Conservation (phyloP, 1,140 invertebrate species). For the Acromyrmex charruanus region DNA sequence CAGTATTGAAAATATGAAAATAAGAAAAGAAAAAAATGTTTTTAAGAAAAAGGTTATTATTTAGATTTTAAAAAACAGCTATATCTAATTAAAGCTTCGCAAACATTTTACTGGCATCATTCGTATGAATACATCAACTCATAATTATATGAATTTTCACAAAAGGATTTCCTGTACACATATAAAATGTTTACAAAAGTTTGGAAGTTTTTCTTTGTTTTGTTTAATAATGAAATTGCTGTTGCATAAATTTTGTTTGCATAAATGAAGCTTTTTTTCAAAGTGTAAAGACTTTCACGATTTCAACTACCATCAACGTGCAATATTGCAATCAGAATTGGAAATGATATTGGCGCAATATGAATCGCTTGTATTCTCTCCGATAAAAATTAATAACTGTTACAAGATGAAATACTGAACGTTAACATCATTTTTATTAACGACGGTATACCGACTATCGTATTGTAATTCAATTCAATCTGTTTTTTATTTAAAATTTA, state of each 20-base stretch:
- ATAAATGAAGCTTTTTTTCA: slow-evolving; percentile 24
- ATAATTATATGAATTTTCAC: slow-evolving; percentile 24
- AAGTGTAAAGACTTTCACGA: slow-evolving; percentile 31
- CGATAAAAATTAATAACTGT: slow-evolving; percentile 45
- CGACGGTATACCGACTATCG: not conserved
- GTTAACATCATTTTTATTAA: not conserved
- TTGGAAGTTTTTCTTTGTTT: slow-evolving; percentile 4
- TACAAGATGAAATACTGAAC: slow-evolving; percentile 36
- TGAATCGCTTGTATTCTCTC: slow-evolving; percentile 22
- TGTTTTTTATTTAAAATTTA: not conserved
- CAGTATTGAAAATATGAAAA: not conserved
- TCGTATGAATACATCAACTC: not conserved
- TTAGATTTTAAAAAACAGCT: not conserved
- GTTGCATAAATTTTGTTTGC: slow-evolving; percentile 25
- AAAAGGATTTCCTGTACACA: not conserved
- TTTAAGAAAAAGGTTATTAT: slow-evolving; percentile 16
- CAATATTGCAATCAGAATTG: slow-evolving; percentile 55
- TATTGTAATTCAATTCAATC: not conserved
- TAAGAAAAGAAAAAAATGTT: not conserved
- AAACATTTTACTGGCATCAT: slow-evolving; percentile 3
- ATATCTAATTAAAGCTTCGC: not conserved
- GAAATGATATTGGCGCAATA: slow-evolving; percentile 46
- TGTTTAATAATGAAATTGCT: slow-evolving; percentile 21
- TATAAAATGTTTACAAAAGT: not conserved
- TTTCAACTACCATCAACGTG: slow-evolving; percentile 8